These are phyloP conservation scores for Sitobion miscanthi DNA, from an alignment of 1,140 invertebrate species.

Conservation along the genomic window DNA sequence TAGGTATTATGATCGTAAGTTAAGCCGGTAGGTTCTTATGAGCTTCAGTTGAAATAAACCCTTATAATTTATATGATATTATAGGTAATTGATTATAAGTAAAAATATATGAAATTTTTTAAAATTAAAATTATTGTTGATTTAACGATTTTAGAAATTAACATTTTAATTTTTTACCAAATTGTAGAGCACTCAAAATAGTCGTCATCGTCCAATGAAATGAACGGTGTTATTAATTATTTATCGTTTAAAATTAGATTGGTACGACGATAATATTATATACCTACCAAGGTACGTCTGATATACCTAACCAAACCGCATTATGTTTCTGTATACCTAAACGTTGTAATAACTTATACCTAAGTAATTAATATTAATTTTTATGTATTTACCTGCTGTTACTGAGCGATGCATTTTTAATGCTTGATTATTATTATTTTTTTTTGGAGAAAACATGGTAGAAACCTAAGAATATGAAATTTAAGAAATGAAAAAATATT, in stretches of 20 bases:
- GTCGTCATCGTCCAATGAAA: not conserved
- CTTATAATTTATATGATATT: not conserved
- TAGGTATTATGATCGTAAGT: not conserved
- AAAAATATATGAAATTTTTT: no score
- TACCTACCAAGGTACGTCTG: no score
- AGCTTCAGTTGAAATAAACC: not conserved
- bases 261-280: not conserved
- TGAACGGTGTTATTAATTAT: not conserved
- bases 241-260: not conserved
- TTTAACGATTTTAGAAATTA: not conserved
- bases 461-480: slow-evolving; percentile 2
- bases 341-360: not conserved
- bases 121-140: no score
- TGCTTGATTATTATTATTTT: not conserved
- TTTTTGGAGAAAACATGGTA: not conserved
- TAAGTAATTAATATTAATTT: not conserved
- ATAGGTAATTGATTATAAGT: no score
- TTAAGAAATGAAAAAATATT: not conserved
- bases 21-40: not conserved
- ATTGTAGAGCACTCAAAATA: not conserved
- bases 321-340: not conserved
- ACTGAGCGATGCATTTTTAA: not conserved
- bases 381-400: not conserved
- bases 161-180: not conserved
- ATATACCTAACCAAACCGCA: not conserved